phyloP scores from a whole-genome alignment of 2,797 vertebrate genomes.

The Melanotaenia pygmaea region DNA sequence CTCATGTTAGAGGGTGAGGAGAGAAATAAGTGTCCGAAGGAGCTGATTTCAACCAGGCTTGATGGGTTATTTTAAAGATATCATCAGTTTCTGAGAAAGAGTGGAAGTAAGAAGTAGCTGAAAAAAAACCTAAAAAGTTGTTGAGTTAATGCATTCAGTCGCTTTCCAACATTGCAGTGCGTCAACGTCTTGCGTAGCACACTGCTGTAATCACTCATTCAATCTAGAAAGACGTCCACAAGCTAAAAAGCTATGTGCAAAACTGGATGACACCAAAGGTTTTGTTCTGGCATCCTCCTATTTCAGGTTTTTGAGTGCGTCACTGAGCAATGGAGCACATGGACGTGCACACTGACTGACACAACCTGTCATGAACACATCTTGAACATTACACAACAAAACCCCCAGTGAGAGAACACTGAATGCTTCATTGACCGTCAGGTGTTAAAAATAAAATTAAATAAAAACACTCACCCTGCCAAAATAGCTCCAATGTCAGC shows the following conservation, averaged over 20 bases:
- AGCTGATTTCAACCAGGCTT: background rate
- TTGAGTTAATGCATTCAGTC: background rate
- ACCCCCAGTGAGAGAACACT: background rate
- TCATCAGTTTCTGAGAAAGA: background rate
- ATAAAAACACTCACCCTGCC: slow-evolving; percentile 87
- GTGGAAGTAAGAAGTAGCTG: too few relatives aligned
- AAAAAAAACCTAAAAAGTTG: too few relatives aligned
- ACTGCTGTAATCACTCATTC: background rate
- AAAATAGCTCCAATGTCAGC: slow-evolving; percentile 90
- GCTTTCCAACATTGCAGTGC: background rate
- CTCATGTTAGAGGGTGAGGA: background rate
- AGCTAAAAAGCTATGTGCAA: background rate
- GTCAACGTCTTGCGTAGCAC: background rate
- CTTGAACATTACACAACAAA: background rate
- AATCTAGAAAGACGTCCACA: background rate
- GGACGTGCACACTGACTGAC: too few relatives aligned
- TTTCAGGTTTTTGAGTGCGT: slow-evolving; percentile 2
- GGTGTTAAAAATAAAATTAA: background rate
- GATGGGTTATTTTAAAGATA: background rate
- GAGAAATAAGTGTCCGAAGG: background rate
- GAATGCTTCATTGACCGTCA: background rate
- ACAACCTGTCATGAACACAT: background rate
- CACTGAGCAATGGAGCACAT: background rate
- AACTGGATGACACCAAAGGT: background rate
- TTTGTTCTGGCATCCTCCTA: background rate